Conservation (phyloP, 2,888 invertebrate species). For the Microctonus aethiopoides region DNA sequence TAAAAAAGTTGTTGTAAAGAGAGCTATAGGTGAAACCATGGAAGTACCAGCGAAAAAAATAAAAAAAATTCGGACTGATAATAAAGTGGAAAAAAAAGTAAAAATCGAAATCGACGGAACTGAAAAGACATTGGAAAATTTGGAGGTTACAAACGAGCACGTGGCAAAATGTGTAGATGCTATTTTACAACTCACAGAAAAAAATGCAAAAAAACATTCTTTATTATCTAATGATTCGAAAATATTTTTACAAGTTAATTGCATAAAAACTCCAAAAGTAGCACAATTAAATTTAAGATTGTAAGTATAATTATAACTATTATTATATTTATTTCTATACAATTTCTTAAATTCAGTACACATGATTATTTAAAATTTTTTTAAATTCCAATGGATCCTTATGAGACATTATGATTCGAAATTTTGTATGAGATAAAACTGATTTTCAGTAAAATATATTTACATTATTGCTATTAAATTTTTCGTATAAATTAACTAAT, state of each 20-base stretch:
- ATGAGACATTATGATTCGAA: constrained; percentile 54
- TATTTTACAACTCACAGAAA: constrained; percentile 58
- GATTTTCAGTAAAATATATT: background rate
- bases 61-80: constrained; percentile 14
- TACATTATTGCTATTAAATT: background rate
- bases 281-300: constrained; percentile 73
- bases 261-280: constrained; percentile 75
- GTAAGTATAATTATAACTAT: constrained; percentile 70
- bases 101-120: constrained; percentile 3
- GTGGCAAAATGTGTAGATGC: constrained; percentile 58
- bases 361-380: constrained; percentile 52
- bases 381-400: constrained; percentile 61
- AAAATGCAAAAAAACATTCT: constrained; percentile 56
- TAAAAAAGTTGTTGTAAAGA: background rate
- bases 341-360: constrained; percentile 29
- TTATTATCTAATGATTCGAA: constrained; percentile 71
- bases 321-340: constrained; percentile 9
- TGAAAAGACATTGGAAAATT: constrained; percentile 17
- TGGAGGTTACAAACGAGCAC: constrained; percentile 51
- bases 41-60: background rate
- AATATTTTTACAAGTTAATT: constrained; percentile 72
- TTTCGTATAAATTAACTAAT: no score
- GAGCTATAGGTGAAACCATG: background rate
- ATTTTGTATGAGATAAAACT: constrained; percentile 39
- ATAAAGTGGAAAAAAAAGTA: background rate